Base-by-base conservation (phyloP, 2,113 vertebrate species). In the Cinclus mexicanus region DNA sequence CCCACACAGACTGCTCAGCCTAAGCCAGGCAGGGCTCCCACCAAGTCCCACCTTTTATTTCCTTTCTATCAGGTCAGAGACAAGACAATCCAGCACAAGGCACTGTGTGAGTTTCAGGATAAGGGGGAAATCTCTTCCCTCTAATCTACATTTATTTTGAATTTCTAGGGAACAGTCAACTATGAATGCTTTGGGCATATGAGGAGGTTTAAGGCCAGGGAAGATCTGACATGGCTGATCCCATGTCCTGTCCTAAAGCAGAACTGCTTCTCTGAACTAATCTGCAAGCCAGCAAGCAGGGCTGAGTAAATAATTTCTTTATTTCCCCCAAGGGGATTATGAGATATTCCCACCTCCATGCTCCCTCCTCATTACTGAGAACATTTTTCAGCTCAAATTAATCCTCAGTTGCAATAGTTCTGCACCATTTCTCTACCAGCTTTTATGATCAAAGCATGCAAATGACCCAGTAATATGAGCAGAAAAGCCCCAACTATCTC, bases 371-470 rank as follows among this genome's bases (percentile, higher is more conserved):
- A 22, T 49, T 67, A 93, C 0, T 4, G 23, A 80, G 55, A 65
- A 9, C n/a, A 53, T 72, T 84, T 88, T 64, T 69, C 85, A 88
- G 68, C 46, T 79, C 57, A 82, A 47, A 90, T 95, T 29, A 88
- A 61, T 68, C 50, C 69, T 77, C 82, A 11, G 75, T 35, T 94
- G 90, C 92, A 90, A 79, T 1, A 94, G 90, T 79, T 94, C 94
- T 46, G 56, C 71, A 83, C 39, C 31, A 80, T 92, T 96, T 93
- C 95, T 52, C 76, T 60, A 55, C 47, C 50, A 65, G 83, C 29
- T 81, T 90, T 92, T 80, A 87, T 5, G 63, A 86, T 53, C 90
- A 88, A 88, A 95, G 86, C 29, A 87, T 69, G 76, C 83, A 94
- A 94, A 91, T 49, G 50, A 90, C 59, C 24, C 86, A 86, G 26